Evolutionary conservation across 1,140 invertebrate species (phyloP).

Genomic region (Drosophila murphyi): DNA sequence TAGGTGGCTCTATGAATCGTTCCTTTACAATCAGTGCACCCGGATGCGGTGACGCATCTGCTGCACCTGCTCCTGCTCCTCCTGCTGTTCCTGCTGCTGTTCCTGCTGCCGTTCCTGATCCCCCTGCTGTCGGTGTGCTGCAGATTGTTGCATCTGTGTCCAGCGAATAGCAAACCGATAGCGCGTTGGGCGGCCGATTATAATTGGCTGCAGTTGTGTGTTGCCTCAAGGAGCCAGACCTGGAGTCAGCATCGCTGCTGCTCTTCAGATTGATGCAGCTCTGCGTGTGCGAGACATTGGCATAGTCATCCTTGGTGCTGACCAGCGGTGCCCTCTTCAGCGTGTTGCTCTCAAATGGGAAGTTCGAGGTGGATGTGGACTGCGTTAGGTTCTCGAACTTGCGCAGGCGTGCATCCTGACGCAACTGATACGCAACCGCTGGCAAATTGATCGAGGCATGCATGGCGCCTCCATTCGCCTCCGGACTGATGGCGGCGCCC

Average conservation of each 20-base stretch:
- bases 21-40: conserved; percentile 85
- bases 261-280: conserved; percentile 80
- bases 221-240: conserved; percentile 20
- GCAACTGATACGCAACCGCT: conserved; percentile 59
- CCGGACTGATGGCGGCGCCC: conserved; percentile 33
- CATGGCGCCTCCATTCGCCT: conserved; percentile 34
- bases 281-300: conserved; percentile 69
- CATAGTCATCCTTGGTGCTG: conserved; percentile 58
- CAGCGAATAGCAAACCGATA: conserved; percentile 37
- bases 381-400: conserved; percentile 80
- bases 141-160: conserved; percentile 13
- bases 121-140: background rate
- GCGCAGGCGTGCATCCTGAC: conserved; percentile 67
- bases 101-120: conserved; percentile 23
- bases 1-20: conserved; percentile 85
- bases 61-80: conserved; percentile 13
- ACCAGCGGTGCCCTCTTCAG: conserved; percentile 63
- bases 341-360: conserved; percentile 79
- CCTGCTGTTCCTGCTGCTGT: background rate
- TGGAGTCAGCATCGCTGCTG: conserved; percentile 20
- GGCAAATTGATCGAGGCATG: conserved; percentile 77
- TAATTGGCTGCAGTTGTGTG: background rate
- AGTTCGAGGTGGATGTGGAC: conserved; percentile 80
- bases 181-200: conserved; percentile 28
- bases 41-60: conserved; percentile 49